These are phyloP conservation scores for Austrolebias charrua DNA, from an alignment of 2,797 vertebrate genomes.

Conservation along the genomic window DNA sequence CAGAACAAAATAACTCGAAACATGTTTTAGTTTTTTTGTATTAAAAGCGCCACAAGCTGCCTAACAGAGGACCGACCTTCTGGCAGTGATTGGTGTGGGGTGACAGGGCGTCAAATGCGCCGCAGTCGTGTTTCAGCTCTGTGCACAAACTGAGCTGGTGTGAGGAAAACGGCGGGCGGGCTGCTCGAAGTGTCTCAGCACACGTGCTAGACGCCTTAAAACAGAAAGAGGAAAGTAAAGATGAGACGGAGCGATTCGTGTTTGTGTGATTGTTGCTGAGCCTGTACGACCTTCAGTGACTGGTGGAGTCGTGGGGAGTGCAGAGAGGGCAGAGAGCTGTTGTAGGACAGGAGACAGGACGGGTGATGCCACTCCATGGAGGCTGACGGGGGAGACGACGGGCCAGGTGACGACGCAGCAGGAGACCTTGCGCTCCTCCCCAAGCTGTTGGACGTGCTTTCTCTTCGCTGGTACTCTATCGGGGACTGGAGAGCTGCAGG, in stretches of 20 bases:
- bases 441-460: conserved; percentile 85
- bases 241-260: not conserved
- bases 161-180: conserved; percentile 53
- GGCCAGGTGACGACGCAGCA: conserved; percentile 53
- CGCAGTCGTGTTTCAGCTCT: conserved; percentile 25
- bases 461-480: conserved; percentile 90
- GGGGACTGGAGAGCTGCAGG: conserved; percentile 87
- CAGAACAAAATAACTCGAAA: too few relatives aligned
- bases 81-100: conserved; percentile 53
- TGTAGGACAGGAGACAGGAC: conserved; percentile 72
- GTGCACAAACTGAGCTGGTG: conserved; percentile 42
- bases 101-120: conserved; percentile 57
- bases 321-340: conserved; percentile 83
- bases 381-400: conserved; percentile 74
- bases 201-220: conserved; percentile 51
- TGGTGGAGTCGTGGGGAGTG: conserved; percentile 70
- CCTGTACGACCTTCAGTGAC: conserved; percentile 28
- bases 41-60: not conserved
- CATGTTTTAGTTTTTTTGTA: not conserved
- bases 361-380: conserved; percentile 76
- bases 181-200: conserved; percentile 14
- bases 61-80: conserved; percentile 60
- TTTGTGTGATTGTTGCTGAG: not conserved
- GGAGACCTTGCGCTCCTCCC: conserved; percentile 74
- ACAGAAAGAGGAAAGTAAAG: conserved; percentile 6